These are phyloP conservation scores for Kuschelorhynchus macadamiae DNA, from an alignment of 2,888 invertebrate species.

Conservation along the genomic window DNA sequence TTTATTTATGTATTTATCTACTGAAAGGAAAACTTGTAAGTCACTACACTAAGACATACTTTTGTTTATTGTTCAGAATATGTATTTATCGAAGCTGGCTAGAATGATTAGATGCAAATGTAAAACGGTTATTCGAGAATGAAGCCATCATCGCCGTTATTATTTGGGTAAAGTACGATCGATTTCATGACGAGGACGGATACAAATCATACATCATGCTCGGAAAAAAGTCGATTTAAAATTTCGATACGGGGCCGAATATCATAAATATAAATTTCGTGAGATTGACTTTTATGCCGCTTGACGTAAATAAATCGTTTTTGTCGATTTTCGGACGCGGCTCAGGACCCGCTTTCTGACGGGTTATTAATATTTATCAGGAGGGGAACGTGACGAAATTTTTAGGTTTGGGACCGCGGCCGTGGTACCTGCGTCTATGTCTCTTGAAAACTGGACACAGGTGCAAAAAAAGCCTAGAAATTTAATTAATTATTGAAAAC, in stretches of 20 bases:
- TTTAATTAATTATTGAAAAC: too few species aligned
- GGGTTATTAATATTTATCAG: constrained; percentile 39
- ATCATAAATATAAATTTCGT: constrained; percentile 46
- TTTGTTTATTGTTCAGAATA: too few species aligned
- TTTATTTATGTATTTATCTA: too few species aligned
- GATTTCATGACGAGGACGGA: not conserved
- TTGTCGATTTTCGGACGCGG: constrained; percentile 42
- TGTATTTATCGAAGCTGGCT: too few species aligned
- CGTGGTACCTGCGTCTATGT: too few species aligned
- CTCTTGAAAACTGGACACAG: too few species aligned
- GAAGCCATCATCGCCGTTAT: too few species aligned
- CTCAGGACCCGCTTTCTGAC: constrained; percentile 17
- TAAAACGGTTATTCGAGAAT: too few species aligned
- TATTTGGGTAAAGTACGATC: not conserved
- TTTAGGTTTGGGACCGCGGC: not conserved
- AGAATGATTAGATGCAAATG: too few species aligned
- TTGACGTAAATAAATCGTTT: constrained; percentile 58
- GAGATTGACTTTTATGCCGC: constrained; percentile 37
- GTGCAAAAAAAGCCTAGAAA: too few species aligned
- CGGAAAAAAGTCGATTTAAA: constrained; percentile 30
- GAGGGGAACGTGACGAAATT: constrained; percentile 31
- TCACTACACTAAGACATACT: too few species aligned
- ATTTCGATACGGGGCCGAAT: constrained; percentile 30
- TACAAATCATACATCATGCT: constrained; percentile 1
- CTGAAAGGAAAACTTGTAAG: too few species aligned